phyloP scores from a whole-genome alignment of 2,888 invertebrate genomes.

The Chloroclysta siterata region DNA sequence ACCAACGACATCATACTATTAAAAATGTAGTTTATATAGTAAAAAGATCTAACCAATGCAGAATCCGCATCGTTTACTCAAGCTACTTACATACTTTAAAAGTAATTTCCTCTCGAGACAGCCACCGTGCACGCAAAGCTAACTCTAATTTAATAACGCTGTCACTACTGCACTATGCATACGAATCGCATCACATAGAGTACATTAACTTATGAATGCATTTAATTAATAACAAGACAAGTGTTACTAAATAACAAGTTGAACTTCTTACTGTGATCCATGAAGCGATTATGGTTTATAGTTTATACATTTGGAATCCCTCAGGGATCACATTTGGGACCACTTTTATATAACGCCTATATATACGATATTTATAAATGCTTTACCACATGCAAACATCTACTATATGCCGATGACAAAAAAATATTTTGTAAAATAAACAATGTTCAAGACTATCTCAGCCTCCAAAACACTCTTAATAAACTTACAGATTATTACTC shows the following conservation, averaged over 20 bases:
- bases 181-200: not conserved
- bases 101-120: conserved; percentile 6
- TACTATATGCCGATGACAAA: no score
- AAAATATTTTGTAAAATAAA: no score
- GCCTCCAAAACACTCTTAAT: no score
- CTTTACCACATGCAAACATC: no score
- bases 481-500: no score
- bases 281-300: not conserved
- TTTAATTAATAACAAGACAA: conserved; percentile 1
- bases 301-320: no score
- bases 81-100: not conserved
- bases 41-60: not conserved
- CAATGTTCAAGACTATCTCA: no score
- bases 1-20: no score
- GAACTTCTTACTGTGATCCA: not conserved
- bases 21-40: not conserved
- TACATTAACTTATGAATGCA: conserved; percentile 1
- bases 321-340: no score
- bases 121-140: not conserved
- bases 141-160: conserved; percentile 4
- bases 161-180: conserved; percentile 5
- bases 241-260: not conserved
- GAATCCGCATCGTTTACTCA: not conserved
- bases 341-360: no score
- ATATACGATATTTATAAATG: no score